Conservation (phyloP, 2,888 invertebrate genomes). For the Mallateleia sp. region DNA sequence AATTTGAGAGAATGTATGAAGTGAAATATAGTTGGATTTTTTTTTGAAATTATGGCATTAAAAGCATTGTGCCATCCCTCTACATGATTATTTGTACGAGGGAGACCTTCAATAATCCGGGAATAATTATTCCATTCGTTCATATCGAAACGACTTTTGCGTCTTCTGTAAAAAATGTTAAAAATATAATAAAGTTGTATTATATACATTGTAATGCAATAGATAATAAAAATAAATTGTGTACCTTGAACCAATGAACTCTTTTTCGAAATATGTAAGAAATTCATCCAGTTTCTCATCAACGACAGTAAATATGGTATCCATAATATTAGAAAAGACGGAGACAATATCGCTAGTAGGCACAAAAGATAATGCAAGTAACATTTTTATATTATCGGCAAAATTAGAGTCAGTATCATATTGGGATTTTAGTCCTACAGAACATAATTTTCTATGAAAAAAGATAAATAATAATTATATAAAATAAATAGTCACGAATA, state of each 20-base stretch:
- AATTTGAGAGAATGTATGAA: no score
- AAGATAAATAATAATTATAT: background rate
- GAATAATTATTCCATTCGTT: no score
- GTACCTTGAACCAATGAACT: conserved; percentile 14
- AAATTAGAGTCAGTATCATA: background rate
- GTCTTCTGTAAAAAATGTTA: conserved; percentile 7
- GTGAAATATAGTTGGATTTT: no score
- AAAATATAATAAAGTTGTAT: background rate
- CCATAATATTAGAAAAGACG: background rate
- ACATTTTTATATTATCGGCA: background rate
- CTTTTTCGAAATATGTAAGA: conserved; percentile 24
- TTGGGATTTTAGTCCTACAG: background rate
- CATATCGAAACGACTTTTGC: background rate
- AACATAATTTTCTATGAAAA: background rate
- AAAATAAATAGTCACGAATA: background rate
- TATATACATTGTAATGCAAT: background rate
- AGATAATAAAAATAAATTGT: background rate
- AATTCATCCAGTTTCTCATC: conserved; percentile 7
- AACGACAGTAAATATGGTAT: background rate
- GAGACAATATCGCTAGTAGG: background rate
- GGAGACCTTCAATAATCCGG: no score
- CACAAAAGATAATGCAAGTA: background rate
- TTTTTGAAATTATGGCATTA: no score
- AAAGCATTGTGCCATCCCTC: conserved; percentile 23
- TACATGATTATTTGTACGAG: conserved; percentile 12